Percentiles rank a stretch among this genome's conserved stretches.
Conservation (phyloP, 2,797 vertebrate species). For the Lepus townsendii region DNA sequence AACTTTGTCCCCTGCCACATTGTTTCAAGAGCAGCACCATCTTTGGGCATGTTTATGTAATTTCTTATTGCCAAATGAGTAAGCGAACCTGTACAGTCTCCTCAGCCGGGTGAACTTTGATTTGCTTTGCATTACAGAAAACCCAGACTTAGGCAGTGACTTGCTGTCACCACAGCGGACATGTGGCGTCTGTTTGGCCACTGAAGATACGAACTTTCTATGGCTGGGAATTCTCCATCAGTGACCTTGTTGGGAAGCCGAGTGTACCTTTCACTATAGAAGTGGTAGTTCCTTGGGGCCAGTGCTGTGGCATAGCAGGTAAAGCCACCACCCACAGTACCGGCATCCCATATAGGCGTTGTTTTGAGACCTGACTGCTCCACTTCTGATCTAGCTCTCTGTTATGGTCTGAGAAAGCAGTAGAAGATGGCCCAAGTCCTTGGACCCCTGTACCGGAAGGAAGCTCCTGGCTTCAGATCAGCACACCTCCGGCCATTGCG, state of each 20-base stretch:
- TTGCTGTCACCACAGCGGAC: not conserved
- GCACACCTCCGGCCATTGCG: too few species aligned
- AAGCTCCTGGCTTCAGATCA: too few species aligned
- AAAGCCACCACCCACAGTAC: too few species aligned
- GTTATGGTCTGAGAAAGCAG: too few species aligned
- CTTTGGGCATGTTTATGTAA: too few species aligned
- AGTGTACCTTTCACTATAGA: not conserved
- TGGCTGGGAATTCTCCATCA: not conserved
- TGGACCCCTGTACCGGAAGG: too few species aligned
- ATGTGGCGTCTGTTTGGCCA: not conserved
- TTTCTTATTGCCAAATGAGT: constrained; percentile 3
- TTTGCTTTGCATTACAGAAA: constrained; percentile 8
- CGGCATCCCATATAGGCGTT: too few species aligned
- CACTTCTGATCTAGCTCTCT: too few species aligned
- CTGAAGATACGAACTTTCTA: not conserved
- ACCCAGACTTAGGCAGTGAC: not conserved
- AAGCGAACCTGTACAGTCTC: not conserved
- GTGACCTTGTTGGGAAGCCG: not conserved
- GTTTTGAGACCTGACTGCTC: too few species aligned
- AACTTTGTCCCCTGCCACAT: not conserved
- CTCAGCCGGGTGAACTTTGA: not conserved
- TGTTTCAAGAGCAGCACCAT: not conserved
- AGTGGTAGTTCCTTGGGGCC: not conserved
- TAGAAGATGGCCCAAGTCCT: too few species aligned
- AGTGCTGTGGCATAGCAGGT: too few species aligned